Conservation (phyloP, 2,797 vertebrate genomes). For the Tarsius wallacei region DNA sequence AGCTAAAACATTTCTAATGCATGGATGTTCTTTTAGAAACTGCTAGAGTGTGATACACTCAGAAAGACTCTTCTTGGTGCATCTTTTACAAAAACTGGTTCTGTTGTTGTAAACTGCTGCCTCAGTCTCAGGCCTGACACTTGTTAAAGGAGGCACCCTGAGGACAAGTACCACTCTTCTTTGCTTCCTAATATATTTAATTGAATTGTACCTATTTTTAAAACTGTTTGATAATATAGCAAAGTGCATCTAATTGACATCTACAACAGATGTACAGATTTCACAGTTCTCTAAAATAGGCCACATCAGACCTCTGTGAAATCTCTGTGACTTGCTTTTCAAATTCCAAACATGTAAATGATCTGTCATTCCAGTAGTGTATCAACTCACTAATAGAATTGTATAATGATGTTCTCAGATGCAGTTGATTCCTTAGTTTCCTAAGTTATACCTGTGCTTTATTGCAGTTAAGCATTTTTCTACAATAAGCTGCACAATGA, state of each 20-base stretch:
- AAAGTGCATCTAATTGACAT: neutral
- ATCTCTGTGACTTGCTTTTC: neutral
- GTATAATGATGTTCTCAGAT: neutral
- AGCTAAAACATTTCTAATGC: neutral
- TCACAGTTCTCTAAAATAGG: neutral
- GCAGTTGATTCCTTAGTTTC: neutral
- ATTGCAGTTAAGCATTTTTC: constrained; percentile 28
- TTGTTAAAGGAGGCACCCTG: neutral
- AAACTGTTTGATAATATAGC: neutral
- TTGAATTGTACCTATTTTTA: neutral
- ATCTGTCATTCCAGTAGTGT: neutral
- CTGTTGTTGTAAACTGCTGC: neutral
- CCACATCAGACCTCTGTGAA: neutral
- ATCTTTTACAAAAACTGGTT: neutral
- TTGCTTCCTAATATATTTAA: neutral
- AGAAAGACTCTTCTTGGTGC: neutral
- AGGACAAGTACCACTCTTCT: neutral
- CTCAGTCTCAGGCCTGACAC: neutral
- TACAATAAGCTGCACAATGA: neutral
- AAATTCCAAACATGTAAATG: neutral
- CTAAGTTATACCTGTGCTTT: neutral
- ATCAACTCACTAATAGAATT: neutral
- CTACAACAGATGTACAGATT: neutral
- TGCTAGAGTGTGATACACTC: neutral
- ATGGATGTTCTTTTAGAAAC: neutral